Evolutionary conservation across 37 sponge, comb jelly and placozoan species (phyloP).

Genomic region (Theonella swinhoei): DNA sequence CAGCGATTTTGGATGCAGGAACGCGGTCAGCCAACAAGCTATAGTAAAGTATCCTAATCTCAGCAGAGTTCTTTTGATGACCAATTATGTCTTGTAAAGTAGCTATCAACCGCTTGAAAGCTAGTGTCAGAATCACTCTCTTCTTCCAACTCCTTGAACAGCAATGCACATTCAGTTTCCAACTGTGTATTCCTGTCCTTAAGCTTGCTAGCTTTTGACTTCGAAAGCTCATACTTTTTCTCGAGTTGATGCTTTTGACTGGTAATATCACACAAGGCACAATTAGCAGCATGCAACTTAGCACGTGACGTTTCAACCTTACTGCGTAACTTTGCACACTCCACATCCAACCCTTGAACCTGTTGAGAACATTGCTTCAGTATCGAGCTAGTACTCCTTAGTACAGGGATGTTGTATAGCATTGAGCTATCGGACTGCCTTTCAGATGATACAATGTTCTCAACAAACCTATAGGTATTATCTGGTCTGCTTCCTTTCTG

Average conservation of each 20-base stretch:
- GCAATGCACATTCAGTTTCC: no score
- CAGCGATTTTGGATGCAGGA: conserved; percentile 26
- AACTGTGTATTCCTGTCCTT: no score
- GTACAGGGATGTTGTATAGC: background rate
- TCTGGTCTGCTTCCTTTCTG: conserved; percentile 24
- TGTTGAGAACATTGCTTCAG: conserved; percentile 11
- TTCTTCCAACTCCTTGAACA: no score
- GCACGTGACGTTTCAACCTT: background rate
- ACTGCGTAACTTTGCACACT: conserved; percentile 6
- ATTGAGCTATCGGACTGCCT: background rate
- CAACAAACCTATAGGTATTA: conserved; percentile 41
- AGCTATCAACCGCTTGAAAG: no score
- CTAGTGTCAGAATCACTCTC: no score
- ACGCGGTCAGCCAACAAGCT: conserved; percentile 28
- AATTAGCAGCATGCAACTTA: background rate
- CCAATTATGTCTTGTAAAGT: conserved; percentile 27
- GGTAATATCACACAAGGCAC: conserved; percentile 15
- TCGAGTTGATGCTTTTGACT: conserved; percentile 3
- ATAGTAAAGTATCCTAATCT: conserved; percentile 25
- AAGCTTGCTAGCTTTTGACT: no score
- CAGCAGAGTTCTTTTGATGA: conserved; percentile 11
- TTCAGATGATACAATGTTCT: conserved; percentile 13
- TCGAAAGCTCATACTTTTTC: background rate
- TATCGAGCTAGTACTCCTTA: background rate
- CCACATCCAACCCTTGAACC: conserved; percentile 7